Conservation (phyloP, 2,797 vertebrate genomes). For the Lithobates sylvaticus region DNA sequence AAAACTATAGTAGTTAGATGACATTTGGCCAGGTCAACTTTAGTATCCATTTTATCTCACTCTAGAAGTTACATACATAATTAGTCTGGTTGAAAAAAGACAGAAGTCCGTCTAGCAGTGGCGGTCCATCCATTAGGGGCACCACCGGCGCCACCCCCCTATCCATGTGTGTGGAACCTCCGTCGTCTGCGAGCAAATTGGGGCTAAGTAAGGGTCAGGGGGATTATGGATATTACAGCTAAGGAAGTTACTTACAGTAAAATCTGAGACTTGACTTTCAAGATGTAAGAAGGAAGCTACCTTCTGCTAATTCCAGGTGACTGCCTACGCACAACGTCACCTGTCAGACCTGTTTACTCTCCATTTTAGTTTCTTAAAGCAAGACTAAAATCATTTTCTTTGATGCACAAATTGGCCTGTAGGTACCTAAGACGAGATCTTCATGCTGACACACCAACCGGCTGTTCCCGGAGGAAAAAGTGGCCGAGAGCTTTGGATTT, state of each 20-base stretch:
- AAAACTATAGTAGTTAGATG: no score
- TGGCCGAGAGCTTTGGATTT: no score
- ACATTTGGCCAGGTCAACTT: no score
- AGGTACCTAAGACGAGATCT: no score
- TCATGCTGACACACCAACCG: no score
- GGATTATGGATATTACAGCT: slow-evolving; percentile 34
- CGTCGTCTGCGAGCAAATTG: slow-evolving; percentile 49
- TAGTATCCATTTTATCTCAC: no score
- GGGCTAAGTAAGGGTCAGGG: slow-evolving; percentile 46
- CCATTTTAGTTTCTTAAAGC: neutral
- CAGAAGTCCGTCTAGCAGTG: no score
- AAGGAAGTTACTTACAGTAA: neutral
- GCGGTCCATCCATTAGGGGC: no score
- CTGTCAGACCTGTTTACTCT: neutral
- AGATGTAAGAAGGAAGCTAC: neutral
- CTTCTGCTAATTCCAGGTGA: neutral
- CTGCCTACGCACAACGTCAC: neutral
- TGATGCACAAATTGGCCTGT: neutral
- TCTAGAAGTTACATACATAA: no score
- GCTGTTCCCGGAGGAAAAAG: no score
- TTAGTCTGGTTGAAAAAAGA: no score
- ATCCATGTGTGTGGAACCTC: slow-evolving; percentile 39
- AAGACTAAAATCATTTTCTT: neutral
- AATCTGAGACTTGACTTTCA: neutral
- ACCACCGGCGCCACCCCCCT: no score